These are phyloP conservation scores for Sarotherodon lohbergeri DNA, from an alignment of 2,113 vertebrate species.

Conservation along the genomic window DNA sequence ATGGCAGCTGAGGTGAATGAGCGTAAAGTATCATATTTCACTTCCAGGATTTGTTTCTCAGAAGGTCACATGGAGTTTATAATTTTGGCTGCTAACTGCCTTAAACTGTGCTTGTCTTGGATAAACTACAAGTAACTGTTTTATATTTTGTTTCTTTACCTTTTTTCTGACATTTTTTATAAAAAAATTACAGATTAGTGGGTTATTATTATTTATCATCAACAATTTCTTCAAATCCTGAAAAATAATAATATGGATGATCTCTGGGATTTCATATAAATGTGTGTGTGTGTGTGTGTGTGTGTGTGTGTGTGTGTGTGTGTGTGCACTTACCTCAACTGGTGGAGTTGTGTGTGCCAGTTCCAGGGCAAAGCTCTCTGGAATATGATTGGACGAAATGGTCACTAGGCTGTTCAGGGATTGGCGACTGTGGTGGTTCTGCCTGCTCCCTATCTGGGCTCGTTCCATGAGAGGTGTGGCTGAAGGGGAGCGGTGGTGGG, in stretches of 20 bases:
- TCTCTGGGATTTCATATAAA: not conserved
- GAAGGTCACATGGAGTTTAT: fast-evolving
- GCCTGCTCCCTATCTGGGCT: constrained; percentile 86
- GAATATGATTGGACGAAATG: constrained; percentile 96
- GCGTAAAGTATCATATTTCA: not conserved
- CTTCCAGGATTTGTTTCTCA: not conserved
- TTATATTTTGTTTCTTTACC: fast-evolving
- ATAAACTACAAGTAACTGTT: not conserved
- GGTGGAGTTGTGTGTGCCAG: constrained; percentile 84
- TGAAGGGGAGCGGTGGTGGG: constrained; percentile 88
- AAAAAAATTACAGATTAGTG: fast-evolving
- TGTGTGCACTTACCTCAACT: constrained; percentile 85
- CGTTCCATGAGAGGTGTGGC: constrained; percentile 87
- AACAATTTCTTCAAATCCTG: fast-evolving
- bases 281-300: not conserved
- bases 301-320: not conserved
- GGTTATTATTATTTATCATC: not conserved
- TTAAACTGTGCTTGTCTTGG: not conserved
- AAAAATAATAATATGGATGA: fast-evolving
- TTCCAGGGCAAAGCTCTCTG: constrained; percentile 92
- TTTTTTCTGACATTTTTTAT: not conserved
- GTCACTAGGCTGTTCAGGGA: constrained; percentile 97
- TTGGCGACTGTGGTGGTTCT: constrained; percentile 94
- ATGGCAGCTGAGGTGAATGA: not conserved
- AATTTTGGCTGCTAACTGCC: not conserved